A percentile compares a stretch with the other conserved stretches of the same genome.
These are phyloP conservation scores for Cynaeus angustus DNA, from an alignment of 2,888 invertebrate genomes.

Conservation along the genomic window DNA sequence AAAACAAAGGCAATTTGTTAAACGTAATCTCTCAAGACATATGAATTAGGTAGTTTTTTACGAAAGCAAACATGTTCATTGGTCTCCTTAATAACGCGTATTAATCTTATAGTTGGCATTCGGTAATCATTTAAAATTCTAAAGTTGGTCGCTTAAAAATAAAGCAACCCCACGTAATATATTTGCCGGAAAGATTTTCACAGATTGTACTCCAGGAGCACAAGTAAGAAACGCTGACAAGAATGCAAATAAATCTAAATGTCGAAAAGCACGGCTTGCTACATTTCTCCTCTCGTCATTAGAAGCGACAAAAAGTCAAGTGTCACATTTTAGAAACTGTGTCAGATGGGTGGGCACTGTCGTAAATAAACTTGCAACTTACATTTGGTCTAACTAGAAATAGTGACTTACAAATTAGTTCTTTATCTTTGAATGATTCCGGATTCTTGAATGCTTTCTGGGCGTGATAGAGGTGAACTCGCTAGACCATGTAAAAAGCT, in stretches of 20 bases:
- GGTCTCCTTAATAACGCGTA: constrained; percentile 58
- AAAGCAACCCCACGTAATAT: constrained; percentile 56
- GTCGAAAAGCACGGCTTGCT: constrained; percentile 13
- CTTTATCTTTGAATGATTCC: constrained; percentile 40
- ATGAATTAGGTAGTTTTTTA: constrained; percentile 58
- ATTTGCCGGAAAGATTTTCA: constrained; percentile 55
- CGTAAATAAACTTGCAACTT: constrained; percentile 42
- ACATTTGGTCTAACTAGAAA: constrained; percentile 8
- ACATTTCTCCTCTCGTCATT: constrained; percentile 23
- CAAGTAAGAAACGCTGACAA: constrained; percentile 36
- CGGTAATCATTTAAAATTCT: constrained; percentile 50
- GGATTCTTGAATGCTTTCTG: constrained; percentile 36
- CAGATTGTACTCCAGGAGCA: constrained; percentile 33
- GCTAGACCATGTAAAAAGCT: constrained; percentile 45
- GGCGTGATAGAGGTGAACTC: constrained; percentile 45
- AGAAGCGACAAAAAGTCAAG: constrained; percentile 27
- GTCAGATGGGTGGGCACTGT: constrained; percentile 39
- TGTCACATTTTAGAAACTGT: constrained; percentile 33
- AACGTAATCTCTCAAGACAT: constrained; percentile 55
- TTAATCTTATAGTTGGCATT: constrained; percentile 56
- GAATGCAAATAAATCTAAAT: constrained; percentile 46
- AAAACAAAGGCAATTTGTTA: constrained; percentile 58
- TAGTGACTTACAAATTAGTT: constrained; percentile 47
- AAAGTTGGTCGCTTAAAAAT: constrained; percentile 56
- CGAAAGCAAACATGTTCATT: constrained; percentile 56